Evolutionary conservation across 2,888 invertebrate species (phyloP).

Genomic region (Thysanoteuthis rhombus): DNA sequence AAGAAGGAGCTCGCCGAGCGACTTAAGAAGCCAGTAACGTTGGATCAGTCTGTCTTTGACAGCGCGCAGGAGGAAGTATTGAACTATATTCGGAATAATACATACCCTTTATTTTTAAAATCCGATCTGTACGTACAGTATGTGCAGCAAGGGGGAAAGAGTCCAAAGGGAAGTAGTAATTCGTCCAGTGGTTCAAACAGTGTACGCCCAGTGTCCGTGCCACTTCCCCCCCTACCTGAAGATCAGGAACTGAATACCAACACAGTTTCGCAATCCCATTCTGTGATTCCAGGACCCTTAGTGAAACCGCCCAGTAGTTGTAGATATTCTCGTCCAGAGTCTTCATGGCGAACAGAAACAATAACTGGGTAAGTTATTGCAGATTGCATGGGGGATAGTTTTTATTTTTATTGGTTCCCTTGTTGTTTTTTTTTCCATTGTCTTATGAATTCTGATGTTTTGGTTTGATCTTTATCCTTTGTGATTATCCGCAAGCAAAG

Average conservation of each 20-base stretch:
- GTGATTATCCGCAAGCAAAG: no score
- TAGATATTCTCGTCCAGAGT: conserved; percentile 16
- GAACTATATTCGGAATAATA: conserved; percentile 83
- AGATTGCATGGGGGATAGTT: background rate
- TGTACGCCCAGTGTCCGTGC: conserved; percentile 62
- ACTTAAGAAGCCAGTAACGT: conserved; percentile 65
- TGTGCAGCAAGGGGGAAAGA: conserved; percentile 63
- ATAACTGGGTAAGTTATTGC: conserved; percentile 42
- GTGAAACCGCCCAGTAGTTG: conserved; percentile 29
- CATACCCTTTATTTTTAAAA: conserved; percentile 90
- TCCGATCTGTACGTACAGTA: conserved; percentile 86
- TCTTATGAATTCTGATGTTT: no score
- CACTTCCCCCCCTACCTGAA: conserved; percentile 83
- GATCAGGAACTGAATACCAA: conserved; percentile 76
- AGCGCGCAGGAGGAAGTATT: conserved; percentile 85
- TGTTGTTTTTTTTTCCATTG: no score
- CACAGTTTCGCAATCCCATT: conserved; percentile 28
- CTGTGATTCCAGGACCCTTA: conserved; percentile 29
- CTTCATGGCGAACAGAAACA: conserved; percentile 42
- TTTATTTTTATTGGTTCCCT: no score
- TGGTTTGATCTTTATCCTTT: no score
- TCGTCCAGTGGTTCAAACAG: conserved; percentile 61
- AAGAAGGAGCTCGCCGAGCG: conserved; percentile 76
- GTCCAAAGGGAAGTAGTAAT: conserved; percentile 60
- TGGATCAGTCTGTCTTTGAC: conserved; percentile 85